Conservation (phyloP, 37 sponge, comb jelly and placozoan species). For the Beroe forskalii region DNA sequence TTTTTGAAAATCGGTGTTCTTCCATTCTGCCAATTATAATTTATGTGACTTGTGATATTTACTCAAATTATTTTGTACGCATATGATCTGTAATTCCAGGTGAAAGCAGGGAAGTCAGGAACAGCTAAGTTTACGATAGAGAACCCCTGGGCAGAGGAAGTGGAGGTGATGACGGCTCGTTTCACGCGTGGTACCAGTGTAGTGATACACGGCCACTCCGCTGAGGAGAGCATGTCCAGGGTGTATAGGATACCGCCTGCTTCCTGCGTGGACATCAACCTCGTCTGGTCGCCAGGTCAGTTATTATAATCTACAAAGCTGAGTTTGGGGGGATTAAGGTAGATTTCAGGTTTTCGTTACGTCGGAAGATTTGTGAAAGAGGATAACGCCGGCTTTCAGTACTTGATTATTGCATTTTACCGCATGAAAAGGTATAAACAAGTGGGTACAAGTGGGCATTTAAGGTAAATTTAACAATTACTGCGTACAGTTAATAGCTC, state of each 20-base stretch:
- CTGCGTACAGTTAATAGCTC: too few relatives aligned
- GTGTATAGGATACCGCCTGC: neutral
- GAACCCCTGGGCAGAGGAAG: conserved; percentile 2
- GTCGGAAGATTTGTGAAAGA: too few relatives aligned
- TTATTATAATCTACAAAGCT: neutral
- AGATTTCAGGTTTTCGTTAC: neutral
- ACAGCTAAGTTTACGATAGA: neutral
- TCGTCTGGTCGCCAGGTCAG: conserved; percentile 43
- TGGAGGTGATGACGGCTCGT: neutral
- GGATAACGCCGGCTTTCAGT: too few relatives aligned
- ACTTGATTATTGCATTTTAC: too few relatives aligned
- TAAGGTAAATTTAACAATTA: too few relatives aligned
- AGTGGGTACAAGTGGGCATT: too few relatives aligned
- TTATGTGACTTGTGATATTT: too few relatives aligned
- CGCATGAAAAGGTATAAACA: too few relatives aligned
- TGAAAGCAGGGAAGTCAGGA: conserved; percentile 7
- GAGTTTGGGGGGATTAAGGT: neutral
- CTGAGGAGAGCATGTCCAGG: neutral
- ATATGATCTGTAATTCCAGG: too few relatives aligned
- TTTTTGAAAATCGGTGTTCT: too few relatives aligned
- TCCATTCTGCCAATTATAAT: too few relatives aligned
- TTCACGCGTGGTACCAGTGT: neutral
- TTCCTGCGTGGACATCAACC: conserved; percentile 19
- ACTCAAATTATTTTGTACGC: too few relatives aligned
- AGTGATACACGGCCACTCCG: conserved; percentile 25